A percentile compares a stretch with the other conserved stretches of the same genome.
Evolutionary conservation across 2,888 invertebrate species (phyloP).

Genomic region (Drosophila birchii): DNA sequence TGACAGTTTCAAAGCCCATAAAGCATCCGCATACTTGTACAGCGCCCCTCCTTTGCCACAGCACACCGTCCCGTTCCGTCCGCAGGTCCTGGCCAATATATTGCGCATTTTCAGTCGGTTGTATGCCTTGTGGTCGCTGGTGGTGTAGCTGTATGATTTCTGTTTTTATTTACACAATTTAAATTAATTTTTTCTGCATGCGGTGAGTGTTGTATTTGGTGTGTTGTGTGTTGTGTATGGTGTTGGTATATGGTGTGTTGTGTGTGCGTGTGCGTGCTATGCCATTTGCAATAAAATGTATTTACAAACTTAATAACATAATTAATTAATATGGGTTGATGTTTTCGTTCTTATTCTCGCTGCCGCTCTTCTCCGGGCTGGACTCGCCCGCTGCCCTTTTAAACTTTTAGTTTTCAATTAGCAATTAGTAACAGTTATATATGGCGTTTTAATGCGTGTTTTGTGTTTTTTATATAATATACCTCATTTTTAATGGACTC

Average conservation of each 20-base stretch:
- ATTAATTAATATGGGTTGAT: constrained; percentile 62
- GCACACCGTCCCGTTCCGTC: neutral
- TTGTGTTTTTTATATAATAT: constrained; percentile 16
- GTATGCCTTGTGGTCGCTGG: constrained; percentile 23
- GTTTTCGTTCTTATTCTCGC: constrained; percentile 34
- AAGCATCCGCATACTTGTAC: constrained; percentile 23
- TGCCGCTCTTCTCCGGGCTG: constrained; percentile 17
- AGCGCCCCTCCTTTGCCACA: neutral
- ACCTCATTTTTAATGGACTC: constrained; percentile 61
- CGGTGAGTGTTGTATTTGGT: constrained; percentile 12
- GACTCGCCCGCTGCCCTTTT: constrained; percentile 14
- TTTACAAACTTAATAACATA: constrained; percentile 76
- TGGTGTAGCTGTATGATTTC: constrained; percentile 39
- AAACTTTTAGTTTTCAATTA: constrained; percentile 57
- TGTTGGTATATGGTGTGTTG: constrained; percentile 16
- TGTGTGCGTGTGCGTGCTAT: constrained; percentile 41
- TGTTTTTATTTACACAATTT: constrained; percentile 68
- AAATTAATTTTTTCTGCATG: constrained; percentile 43
- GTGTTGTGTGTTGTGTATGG: constrained; percentile 4
- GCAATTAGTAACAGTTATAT: constrained; percentile 72
- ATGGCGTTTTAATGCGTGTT: constrained; percentile 57
- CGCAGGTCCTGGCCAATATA: constrained; percentile 7
- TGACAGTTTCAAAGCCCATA: constrained; percentile 54
- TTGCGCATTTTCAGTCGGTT: constrained; percentile 53
- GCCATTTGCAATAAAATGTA: constrained; percentile 74